Evolutionary conservation across 2,797 vertebrate species (phyloP), one percentile per base, ranked within the genome.

Genomic region (Gobionotothen gibberifrons): DNA sequence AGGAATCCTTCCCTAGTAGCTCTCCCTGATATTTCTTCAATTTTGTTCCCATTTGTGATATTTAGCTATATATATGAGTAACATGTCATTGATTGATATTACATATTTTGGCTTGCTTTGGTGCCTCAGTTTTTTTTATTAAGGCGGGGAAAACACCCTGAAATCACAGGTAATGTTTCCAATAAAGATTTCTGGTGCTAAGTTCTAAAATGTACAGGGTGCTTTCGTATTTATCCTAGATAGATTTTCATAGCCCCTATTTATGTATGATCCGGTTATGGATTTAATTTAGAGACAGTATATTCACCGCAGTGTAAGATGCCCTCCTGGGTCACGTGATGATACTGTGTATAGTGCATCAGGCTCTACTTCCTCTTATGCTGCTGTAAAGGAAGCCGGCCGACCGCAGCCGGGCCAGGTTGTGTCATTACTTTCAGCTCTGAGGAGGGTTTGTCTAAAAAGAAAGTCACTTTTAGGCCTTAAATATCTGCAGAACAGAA

Each of bases 341-440:
- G 53, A 65, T 7, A 14, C 26, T 70, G 22, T 54, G 0, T 2
- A 0, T n/a, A 51, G 64, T 44, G 39, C 56, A 16, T 0, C 29
- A 56, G 40, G 58, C 51, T 32, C 0, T 44, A 84, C 83, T 89
- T 90, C 89, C 87, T 81, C 82, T 87, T 83, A 2, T 68, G 36
- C n/a, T 4, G 43, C 74, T 61, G 5, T 65, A 40, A 57, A 83
- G 85, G 84, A 89, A 86, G 49, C 39, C 3, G 29, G 63, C 57
- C 17, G 59, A 82, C 87, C 76, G 2, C 82, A 75, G 71, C 9
- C 5, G 19, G 49, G 39, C 0, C 54, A 16, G 26, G 60, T 59
- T 60, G 69, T 32, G 72, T 58, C 61, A 42, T 22, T 15, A 2
- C 66, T 78, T 56, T 78, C 52, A 39, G 64, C 61, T 66, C 21